Base-by-base conservation (phyloP, 2,797 vertebrate genomes). In the Mastacembelus armatus region DNA sequence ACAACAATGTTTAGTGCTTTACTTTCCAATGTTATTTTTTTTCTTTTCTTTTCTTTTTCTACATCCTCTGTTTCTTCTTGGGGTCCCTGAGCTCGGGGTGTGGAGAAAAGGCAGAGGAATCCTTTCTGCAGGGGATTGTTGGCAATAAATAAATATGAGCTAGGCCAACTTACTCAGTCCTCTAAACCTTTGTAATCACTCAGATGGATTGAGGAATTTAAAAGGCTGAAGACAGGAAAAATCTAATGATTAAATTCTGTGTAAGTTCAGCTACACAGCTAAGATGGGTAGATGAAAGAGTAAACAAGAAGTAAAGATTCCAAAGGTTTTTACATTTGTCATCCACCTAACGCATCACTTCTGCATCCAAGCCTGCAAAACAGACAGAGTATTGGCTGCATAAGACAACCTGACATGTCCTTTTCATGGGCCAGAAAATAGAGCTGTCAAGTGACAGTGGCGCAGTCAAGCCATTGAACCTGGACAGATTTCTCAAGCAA, bases 391-490 rank as follows among this genome's bases (percentile, higher is more conserved):
- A 71, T 64, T 74, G 66, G 79, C 77, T 52, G 24, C 10, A n/a
- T 19, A 14, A 71, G 74, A 80, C 88, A 83, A 55, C 61, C 65
- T 86, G 84, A 85, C 84, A 73, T 88, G 84, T 86, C 71, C 75
- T 85, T 88, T 89, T 84, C 81, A 77, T 66, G 51, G 74, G 65
- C 59, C 72, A 45, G 58, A 79, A 88, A 85, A 89, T 73, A 52
- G 68, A 88, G 78, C 82, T 78, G 83, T 87, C 85, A 80, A 85
- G 71, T 87, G 80, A 77, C 74, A 27, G 68, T 54, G 56, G 76
- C 81, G 64, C 3, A 40, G 49, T 60, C 47, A 19, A 84, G 66
- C 73, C 65, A 33, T 61, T 81, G 83, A 77, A 90, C 87, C 77
- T 8, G 39, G 74, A 75, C 74, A 68, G 72, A 84, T 84, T 84